Evolutionary conservation across 2,888 invertebrate genomes (phyloP).

Genomic region (Petrolisthes cinctipes): DNA sequence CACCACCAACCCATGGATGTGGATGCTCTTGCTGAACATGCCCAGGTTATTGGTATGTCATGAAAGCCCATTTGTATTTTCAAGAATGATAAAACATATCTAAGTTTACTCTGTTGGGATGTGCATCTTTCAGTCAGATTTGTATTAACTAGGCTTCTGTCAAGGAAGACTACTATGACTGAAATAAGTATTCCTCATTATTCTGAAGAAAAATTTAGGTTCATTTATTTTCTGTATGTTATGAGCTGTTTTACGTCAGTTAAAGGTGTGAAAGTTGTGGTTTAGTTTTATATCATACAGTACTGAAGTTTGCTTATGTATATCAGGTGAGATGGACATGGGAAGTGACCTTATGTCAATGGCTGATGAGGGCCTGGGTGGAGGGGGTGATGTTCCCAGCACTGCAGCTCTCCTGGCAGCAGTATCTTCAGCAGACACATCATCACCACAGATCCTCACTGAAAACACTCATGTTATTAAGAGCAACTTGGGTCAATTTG

Average conservation of each 20-base stretch:
- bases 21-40: constrained; percentile 52
- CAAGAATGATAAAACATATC: no score
- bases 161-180: no score
- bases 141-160: no score
- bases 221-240: background rate
- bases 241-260: background rate
- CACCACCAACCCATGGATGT: constrained; percentile 60
- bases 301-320: background rate
- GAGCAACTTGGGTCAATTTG: constrained; percentile 57
- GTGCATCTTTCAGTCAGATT: no score
- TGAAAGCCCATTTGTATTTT: no score
- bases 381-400: constrained; percentile 33
- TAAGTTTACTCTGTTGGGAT: no score
- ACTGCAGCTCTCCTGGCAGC: constrained; percentile 47
- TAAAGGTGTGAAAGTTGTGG: background rate
- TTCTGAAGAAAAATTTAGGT: background rate
- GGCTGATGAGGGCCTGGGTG: constrained; percentile 39
- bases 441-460: constrained; percentile 35
- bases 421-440: constrained; percentile 37
- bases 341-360: constrained; percentile 53
- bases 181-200: background rate
- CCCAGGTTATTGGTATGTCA: constrained; percentile 57
- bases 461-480: constrained; percentile 55
- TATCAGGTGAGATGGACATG: constrained; percentile 59
- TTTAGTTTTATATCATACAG: background rate